Evolutionary conservation across 2,113 vertebrate genomes (phyloP), one percentile per base, ranked within the genome.

Genomic region (Pelodiscus sinensis): DNA sequence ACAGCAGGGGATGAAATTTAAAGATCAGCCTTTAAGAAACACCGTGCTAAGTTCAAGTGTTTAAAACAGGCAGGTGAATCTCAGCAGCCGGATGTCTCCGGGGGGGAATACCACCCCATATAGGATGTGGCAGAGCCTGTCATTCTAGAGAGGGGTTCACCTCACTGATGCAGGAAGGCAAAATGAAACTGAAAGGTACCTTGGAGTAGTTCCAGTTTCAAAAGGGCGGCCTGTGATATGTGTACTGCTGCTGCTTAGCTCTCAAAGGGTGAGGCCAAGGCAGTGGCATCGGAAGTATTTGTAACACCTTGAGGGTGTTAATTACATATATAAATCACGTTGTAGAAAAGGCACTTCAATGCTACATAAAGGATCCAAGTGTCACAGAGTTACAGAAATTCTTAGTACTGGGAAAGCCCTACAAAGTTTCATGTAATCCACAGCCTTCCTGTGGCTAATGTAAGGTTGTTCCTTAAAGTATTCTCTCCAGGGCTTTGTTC

Each of bases 331-430:
- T 50, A 77, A 15, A 77, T 85, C 73, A 29, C 29, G 54, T 24
- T 92, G 94, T 91, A 93, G 92, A 81, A 78, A 89, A 90, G 79
- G 80, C 93, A 62, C 85, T 57, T 65, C 91, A 10, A 8, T 38
- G 57, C 5, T 29, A 51, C 50, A 55, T 2, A 0, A 18, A 24
- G 2, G 22, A 50, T 50, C 35, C 22, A 8, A 56, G 22, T 11
- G 2, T 44, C 0, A 6, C 8, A 84, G 54, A 52, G 79, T 62
- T 35, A 3, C 78, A 1, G 4, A 35, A 90, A 85, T 83, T 38
- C 50, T 16, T 79, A 3, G 14, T 38, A 90, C 9, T 87, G 83
- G 92, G 91, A 92, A 55, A 60, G 68, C 71, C 86, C 54, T 82
- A 60, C 16, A 9, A 71, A 71, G n/a, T 57, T 16, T 5, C 79